Conservation (phyloP, 2,888 invertebrate species). For the Callyntrura sp. region DNA sequence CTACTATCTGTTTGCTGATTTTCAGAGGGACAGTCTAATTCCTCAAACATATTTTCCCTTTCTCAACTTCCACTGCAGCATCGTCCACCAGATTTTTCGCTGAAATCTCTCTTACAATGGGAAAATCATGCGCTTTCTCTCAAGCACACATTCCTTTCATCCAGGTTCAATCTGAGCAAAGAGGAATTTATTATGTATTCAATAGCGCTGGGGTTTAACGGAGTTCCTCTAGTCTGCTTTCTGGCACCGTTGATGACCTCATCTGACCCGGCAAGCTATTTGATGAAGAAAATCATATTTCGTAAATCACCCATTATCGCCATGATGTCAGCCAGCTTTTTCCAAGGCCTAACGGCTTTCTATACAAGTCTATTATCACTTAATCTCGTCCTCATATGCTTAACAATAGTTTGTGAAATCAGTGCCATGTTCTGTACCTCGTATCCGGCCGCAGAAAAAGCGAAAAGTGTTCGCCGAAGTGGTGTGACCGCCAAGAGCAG, state of each 20-base stretch:
- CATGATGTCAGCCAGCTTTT: slow-evolving; percentile 67
- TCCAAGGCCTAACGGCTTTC: slow-evolving; percentile 71
- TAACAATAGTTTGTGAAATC: slow-evolving; percentile 65
- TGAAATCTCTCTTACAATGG: slow-evolving; percentile 53
- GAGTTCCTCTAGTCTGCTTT: slow-evolving; percentile 65
- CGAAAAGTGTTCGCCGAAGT: slow-evolving; percentile 1
- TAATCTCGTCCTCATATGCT: slow-evolving; percentile 71
- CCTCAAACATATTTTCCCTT: slow-evolving; percentile 51
- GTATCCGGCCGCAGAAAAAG: slow-evolving; percentile 50
- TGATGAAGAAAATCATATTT: slow-evolving; percentile 63
- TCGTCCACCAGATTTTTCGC: slow-evolving; percentile 43
- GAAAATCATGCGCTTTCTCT: slow-evolving; percentile 52
- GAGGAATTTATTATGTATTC: slow-evolving; percentile 72
- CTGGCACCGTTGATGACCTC: slow-evolving; percentile 67
- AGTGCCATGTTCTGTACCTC: slow-evolving; percentile 36
- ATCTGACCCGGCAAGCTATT: slow-evolving; percentile 59
- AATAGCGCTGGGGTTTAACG: slow-evolving; percentile 63
- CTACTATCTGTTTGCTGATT: slow-evolving; percentile 49
- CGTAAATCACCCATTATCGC: slow-evolving; percentile 66
- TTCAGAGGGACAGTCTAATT: slow-evolving; percentile 58
- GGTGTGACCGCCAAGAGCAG: background rate
- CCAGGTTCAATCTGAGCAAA: slow-evolving; percentile 55
- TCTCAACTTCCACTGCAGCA: slow-evolving; percentile 36
- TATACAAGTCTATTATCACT: slow-evolving; percentile 70
- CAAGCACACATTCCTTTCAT: slow-evolving; percentile 47